Percentiles rank a stretch among this genome's conserved stretches.
Conservation (phyloP, 1,140 invertebrate species). For the Amphibalanus amphitrite region DNA sequence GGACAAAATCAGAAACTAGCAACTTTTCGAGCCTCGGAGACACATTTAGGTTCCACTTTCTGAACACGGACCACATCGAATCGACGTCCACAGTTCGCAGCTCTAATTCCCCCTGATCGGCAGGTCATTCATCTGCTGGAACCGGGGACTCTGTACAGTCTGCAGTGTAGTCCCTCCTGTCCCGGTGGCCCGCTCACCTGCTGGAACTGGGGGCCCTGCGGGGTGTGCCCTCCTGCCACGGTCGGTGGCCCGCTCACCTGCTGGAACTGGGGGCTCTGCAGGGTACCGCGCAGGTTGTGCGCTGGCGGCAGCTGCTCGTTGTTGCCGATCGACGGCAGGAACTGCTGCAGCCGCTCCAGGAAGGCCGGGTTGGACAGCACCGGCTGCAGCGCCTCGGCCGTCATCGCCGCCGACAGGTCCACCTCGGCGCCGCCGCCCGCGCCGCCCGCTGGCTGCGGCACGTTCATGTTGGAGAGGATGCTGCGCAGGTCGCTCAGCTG, state of each 20-base stretch:
- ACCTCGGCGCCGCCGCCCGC: conserved; percentile 24
- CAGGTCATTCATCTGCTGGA: too few relatives aligned
- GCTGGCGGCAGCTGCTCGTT: conserved; percentile 26
- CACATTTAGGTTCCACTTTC: too few relatives aligned
- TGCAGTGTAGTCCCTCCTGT: too few relatives aligned
- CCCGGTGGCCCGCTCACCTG: conserved; percentile 46
- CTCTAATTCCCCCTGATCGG: too few relatives aligned
- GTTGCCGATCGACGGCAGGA: conserved; percentile 42
- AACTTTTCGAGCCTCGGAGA: too few relatives aligned
- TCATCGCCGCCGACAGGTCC: conserved; percentile 58
- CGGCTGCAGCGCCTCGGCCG: conserved; percentile 43
- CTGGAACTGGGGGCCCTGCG: conserved; percentile 76
- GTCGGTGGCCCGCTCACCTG: too few relatives aligned
- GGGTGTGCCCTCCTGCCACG: too few relatives aligned
- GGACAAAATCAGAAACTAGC: too few relatives aligned
- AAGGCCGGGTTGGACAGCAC: conserved; percentile 45
- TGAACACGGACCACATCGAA: too few relatives aligned
- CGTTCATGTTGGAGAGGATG: conserved; percentile 59
- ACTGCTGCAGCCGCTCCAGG: conserved; percentile 46
- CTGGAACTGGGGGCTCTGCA: conserved; percentile 74
- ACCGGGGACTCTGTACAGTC: too few relatives aligned
- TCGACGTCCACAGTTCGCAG: too few relatives aligned
- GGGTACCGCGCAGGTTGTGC: conserved; percentile 60
- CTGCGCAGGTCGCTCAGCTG: conserved; percentile 74
- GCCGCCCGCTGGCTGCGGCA: conserved; percentile 7